A percentile compares a stretch with the other conserved stretches of the same genome.
phyloP scores from a whole-genome alignment of 2,888 invertebrate genomes.

The Halictus ligatus region DNA sequence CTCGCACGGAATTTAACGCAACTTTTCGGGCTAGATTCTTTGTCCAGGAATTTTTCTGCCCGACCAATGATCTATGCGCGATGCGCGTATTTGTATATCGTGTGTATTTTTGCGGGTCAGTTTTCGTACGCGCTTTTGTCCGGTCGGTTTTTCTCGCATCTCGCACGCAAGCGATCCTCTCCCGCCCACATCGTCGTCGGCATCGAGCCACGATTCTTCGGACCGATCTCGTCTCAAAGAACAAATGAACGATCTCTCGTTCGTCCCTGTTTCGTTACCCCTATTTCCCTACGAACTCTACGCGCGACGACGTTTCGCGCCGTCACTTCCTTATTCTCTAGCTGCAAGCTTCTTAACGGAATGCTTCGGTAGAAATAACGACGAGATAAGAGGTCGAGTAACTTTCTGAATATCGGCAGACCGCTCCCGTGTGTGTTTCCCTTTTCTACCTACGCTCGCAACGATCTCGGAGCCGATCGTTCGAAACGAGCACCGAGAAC shows the following conservation, averaged over 20 bases:
- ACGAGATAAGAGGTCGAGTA: constrained; percentile 30
- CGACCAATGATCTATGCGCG: neutral
- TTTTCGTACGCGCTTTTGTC: neutral
- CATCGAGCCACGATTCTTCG: neutral
- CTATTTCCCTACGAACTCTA: constrained; percentile 19
- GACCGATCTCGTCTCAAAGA: neutral
- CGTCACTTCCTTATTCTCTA: constrained; percentile 24
- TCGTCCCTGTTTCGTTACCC: neutral
- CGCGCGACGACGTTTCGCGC: neutral
- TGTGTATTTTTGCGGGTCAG: neutral
- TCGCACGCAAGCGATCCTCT: neutral
- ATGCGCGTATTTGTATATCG: too few relatives aligned
- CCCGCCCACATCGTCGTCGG: neutral
- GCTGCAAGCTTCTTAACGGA: constrained; percentile 60
- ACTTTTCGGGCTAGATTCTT: neutral
- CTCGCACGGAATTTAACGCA: neutral
- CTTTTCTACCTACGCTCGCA: neutral
- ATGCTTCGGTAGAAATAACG: constrained; percentile 46
- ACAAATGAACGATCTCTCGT: neutral
- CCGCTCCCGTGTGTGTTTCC: neutral
- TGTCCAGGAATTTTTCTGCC: neutral
- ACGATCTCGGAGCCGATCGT: neutral
- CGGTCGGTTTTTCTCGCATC: neutral
- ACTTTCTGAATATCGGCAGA: constrained; percentile 20
- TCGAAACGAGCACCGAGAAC: neutral